Evolutionary conservation across 2,797 vertebrate genomes (phyloP).

Genomic region (Loriculus beryllinus): DNA sequence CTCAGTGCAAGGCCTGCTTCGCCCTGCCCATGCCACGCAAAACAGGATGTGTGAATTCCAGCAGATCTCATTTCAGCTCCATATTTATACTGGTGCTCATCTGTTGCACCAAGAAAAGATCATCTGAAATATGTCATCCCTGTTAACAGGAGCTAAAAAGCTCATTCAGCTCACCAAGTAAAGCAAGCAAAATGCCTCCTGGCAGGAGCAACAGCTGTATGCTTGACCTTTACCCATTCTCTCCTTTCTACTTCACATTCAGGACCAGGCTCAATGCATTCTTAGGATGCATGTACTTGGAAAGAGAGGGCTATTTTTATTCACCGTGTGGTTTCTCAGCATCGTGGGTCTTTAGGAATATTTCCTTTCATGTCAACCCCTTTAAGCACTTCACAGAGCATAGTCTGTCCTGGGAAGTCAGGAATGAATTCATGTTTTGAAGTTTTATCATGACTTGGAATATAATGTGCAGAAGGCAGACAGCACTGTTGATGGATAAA

Average conservation of each 20-base stretch:
- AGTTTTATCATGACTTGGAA: background rate
- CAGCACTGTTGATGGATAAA: background rate
- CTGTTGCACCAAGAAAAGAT: constrained; percentile 23
- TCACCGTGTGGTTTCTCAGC: constrained; percentile 26
- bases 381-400: background rate
- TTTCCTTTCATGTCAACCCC: constrained; percentile 2
- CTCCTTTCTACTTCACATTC: background rate
- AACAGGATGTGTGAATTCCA: constrained; percentile 58
- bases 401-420: background rate
- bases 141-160: background rate
- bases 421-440: background rate
- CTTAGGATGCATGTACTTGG: background rate
- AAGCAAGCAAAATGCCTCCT: background rate
- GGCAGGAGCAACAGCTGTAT: constrained; percentile 15
- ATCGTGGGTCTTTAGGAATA: constrained; percentile 19
- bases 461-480: background rate
- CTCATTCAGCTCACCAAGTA: background rate
- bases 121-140: constrained; percentile 20
- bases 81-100: constrained; percentile 32
- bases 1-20: background rate
- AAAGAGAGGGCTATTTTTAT: constrained; percentile 45
- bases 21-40: background rate
- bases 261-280: background rate
- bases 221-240: constrained; percentile 34
- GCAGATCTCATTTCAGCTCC: constrained; percentile 50